These are phyloP conservation scores for Lasiurus borealis DNA, from an alignment of 2,113 vertebrate species.

Conservation along the genomic window DNA sequence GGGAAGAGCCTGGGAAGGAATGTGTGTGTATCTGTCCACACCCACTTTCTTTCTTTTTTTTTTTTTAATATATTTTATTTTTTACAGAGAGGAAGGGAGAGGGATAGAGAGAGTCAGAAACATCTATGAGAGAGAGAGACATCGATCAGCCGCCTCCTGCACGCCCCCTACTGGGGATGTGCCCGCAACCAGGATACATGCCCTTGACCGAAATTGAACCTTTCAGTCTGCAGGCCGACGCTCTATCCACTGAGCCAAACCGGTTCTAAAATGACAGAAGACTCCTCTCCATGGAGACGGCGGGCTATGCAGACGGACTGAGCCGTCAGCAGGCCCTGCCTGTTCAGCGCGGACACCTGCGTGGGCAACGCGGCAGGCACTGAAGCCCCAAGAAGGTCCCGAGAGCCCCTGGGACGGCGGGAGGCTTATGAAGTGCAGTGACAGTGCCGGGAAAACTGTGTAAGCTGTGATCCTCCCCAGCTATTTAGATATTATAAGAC, in stretches of 20 bases:
- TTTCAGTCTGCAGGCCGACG: too few species aligned
- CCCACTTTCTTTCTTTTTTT: background rate
- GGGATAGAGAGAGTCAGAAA: too few species aligned
- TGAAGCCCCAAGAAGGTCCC: too few species aligned
- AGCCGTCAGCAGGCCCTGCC: background rate
- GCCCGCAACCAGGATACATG: too few species aligned
- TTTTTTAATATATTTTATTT: too few species aligned
- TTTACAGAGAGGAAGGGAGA: too few species aligned
- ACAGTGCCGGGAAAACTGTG: background rate
- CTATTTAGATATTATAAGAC: conserved; percentile 43
- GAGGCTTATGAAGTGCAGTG: background rate
- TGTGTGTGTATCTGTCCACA: background rate
- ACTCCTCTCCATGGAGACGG: background rate
- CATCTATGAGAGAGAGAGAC: too few species aligned
- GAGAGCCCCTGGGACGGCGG: background rate
- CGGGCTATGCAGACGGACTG: background rate
- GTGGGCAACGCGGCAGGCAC: background rate
- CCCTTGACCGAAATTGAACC: too few species aligned
- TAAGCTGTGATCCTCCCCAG: background rate
- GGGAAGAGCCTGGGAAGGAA: background rate
- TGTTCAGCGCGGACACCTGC: rapidly evolving
- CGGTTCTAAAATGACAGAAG: background rate
- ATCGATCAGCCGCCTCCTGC: too few species aligned
- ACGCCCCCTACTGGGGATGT: too few species aligned
- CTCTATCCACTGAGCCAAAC: too few species aligned